phyloP scores from a whole-genome alignment of 2,888 invertebrate genomes.

The Volucella zonaria region DNA sequence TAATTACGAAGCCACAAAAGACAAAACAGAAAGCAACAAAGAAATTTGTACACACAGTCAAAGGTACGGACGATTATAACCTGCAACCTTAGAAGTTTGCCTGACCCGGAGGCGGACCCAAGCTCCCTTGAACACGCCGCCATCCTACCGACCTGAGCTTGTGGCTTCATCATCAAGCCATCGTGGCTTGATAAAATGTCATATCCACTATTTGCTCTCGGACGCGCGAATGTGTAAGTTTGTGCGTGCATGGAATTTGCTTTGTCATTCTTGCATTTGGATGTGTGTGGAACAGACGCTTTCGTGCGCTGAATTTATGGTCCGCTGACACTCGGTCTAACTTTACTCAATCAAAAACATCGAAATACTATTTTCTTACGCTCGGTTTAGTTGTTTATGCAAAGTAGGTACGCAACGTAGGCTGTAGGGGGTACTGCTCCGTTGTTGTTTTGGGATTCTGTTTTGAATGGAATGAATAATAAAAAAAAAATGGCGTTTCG shows the following conservation, averaged over 20 bases:
- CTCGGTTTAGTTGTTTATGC: background rate
- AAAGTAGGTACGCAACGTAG: background rate
- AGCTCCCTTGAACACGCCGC: background rate
- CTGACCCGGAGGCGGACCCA: conserved; percentile 47
- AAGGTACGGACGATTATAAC: conserved; percentile 32
- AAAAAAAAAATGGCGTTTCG: no score
- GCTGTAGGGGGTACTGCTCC: no score
- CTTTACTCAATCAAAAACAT: background rate
- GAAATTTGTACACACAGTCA: conserved; percentile 55
- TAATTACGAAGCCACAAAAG: conserved; percentile 69
- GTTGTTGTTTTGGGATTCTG: no score
- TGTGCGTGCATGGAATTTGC: conserved; percentile 61
- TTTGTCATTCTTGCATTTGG: conserved; percentile 23
- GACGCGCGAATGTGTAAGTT: conserved; percentile 45
- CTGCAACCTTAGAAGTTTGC: conserved; percentile 58
- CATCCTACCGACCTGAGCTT: background rate
- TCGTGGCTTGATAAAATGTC: conserved; percentile 50
- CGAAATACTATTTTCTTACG: conserved; percentile 3
- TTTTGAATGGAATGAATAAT: no score
- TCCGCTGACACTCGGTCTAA: conserved; percentile 20
- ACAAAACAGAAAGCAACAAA: background rate
- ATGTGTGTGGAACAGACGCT: conserved; percentile 12
- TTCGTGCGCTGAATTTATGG: conserved; percentile 40
- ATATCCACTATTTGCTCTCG: conserved; percentile 29
- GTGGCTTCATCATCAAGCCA: background rate